phyloP scores from a whole-genome alignment of 2,797 vertebrate species.

The Pseudochromis fuscus region DNA sequence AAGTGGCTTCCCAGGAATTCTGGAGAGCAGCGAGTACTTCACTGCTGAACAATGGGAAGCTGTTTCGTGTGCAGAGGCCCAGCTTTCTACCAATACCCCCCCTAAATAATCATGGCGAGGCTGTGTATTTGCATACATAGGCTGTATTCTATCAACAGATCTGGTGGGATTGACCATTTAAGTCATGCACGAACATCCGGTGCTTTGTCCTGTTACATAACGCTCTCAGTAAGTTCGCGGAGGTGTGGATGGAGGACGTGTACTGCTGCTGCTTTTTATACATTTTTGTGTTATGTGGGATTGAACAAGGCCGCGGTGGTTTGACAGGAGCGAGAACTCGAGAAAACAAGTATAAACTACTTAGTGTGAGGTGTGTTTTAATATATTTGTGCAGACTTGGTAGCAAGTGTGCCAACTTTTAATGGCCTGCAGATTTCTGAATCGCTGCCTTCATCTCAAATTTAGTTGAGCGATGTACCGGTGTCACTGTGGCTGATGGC shows the following conservation, averaged over 20 bases:
- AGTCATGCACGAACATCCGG: constrained; percentile 24
- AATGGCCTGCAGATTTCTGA: constrained; percentile 10
- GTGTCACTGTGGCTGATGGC: background rate
- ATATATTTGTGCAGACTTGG: no score
- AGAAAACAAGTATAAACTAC: no score
- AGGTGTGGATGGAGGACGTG: background rate
- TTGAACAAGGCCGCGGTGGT: constrained; percentile 11
- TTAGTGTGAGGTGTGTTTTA: no score
- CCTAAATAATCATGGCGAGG: constrained; percentile 4
- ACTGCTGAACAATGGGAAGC: constrained; percentile 66
- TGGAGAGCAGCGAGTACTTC: constrained; percentile 53
- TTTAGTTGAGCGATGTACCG: background rate
- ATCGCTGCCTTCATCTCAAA: background rate
- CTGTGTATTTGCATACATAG: constrained; percentile 51
- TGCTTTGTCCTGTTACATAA: constrained; percentile 55
- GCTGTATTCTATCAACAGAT: constrained; percentile 38
- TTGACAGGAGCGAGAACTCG: constrained; percentile 16
- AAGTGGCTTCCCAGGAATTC: constrained; percentile 82
- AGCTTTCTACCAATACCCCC: constrained; percentile 6
- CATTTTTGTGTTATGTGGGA: constrained; percentile 12
- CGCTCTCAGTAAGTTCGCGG: background rate
- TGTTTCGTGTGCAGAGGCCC: constrained; percentile 50
- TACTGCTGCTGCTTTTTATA: constrained; percentile 2
- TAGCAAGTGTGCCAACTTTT: constrained; percentile 2
- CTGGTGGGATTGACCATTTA: constrained; percentile 18